Conservation (phyloP, 2,113 vertebrate genomes). For the Albula goreensis region DNA sequence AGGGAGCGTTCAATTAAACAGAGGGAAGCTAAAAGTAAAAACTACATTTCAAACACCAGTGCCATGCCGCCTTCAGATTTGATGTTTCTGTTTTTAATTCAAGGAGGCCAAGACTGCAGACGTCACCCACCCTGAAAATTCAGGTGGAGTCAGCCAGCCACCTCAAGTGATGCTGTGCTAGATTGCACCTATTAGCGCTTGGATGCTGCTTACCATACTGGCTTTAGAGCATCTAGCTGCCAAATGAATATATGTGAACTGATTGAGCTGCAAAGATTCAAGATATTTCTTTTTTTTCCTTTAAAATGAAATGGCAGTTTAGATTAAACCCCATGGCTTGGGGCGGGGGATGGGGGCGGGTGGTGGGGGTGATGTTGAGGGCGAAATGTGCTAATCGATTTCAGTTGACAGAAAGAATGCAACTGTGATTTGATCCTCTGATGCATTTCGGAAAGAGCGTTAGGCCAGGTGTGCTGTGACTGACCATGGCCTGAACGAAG, state of each 20-base stretch:
- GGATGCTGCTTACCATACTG: too few species aligned
- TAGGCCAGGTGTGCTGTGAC: too few species aligned
- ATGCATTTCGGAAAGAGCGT: too few species aligned
- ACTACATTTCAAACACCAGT: constrained; percentile 20
- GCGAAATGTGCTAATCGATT: too few species aligned
- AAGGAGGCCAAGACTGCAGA: not conserved
- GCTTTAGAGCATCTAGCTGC: too few species aligned
- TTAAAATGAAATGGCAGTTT: not conserved
- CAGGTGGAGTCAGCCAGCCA: not conserved
- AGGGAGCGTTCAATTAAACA: not conserved
- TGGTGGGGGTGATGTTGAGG: too few species aligned
- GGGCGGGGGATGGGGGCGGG: too few species aligned
- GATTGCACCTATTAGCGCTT: not conserved
- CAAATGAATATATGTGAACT: not conserved
- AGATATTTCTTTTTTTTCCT: not conserved
- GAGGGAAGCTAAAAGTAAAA: not conserved
- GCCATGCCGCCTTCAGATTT: not conserved
- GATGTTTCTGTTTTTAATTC: not conserved
- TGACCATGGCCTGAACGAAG: too few species aligned
- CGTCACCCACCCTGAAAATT: too few species aligned
- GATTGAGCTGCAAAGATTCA: not conserved
- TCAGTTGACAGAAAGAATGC: too few species aligned
- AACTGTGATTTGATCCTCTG: too few species aligned
- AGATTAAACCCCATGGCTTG: not conserved
- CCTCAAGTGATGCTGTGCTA: not conserved